These are phyloP conservation scores for Myathropa florea DNA, from an alignment of 2,888 invertebrate genomes.

Conservation along the genomic window DNA sequence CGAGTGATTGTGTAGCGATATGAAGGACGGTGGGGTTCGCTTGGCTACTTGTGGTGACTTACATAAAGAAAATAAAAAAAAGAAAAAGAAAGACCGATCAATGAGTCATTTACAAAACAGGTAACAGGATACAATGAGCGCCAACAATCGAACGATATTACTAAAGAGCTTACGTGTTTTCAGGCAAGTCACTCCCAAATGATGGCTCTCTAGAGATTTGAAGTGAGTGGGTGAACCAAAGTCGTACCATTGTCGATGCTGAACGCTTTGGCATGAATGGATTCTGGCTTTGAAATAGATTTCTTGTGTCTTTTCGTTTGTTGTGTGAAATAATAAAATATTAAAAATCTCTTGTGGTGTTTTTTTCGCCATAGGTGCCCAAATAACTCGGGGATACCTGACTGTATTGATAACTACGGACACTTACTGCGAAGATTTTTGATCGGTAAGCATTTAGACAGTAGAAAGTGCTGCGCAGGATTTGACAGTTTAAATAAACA, in stretches of 20 bases:
- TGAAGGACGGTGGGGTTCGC: conserved; percentile 63
- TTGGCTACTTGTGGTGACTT: conserved; percentile 17
- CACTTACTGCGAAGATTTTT: too few species aligned
- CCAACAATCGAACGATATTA: conserved; percentile 10
- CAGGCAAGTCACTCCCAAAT: conserved; percentile 3
- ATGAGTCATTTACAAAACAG: conserved; percentile 60
- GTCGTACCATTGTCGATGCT: not conserved
- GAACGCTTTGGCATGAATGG: not conserved
- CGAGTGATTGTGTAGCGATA: conserved; percentile 35
- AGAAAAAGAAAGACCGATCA: conserved; percentile 6
- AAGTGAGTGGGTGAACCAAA: not conserved
- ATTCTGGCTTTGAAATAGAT: not conserved
- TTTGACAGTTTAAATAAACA: too few species aligned
- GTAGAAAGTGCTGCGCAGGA: too few species aligned
- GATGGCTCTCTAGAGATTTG: not conserved
- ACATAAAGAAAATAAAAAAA: conserved; percentile 5
- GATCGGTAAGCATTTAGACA: too few species aligned
- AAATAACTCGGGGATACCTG: too few species aligned
- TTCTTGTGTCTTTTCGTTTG: not conserved
- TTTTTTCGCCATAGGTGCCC: too few species aligned
- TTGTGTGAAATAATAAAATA: too few species aligned
- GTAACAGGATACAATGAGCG: conserved; percentile 64
- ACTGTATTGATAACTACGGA: too few species aligned
- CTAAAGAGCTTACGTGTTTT: not conserved
- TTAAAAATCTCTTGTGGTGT: too few species aligned